Evolutionary conservation across 2,888 invertebrate genomes (phyloP).

Genomic region (Amblyteles armatorius): DNA sequence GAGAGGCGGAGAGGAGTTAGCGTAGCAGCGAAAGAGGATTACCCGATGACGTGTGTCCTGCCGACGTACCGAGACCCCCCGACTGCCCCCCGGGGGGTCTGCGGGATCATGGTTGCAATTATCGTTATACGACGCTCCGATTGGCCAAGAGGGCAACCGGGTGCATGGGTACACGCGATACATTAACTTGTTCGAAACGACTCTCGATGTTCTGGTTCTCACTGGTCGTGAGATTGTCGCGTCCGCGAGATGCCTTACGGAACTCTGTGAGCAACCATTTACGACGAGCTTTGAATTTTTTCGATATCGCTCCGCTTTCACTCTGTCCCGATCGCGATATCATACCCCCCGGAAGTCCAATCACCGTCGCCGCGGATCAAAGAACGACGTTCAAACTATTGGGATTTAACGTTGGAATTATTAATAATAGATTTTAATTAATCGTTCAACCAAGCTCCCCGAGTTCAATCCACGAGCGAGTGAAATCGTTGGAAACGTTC

Average conservation of each 20-base stretch:
- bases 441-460: not conserved
- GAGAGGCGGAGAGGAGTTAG: slow-evolving; percentile 17
- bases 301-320: slow-evolving; percentile 19
- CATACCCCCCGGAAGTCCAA: slow-evolving; percentile 17
- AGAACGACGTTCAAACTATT: slow-evolving; percentile 16
- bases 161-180: not conserved
- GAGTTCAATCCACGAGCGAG: not conserved
- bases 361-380: slow-evolving; percentile 15
- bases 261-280: slow-evolving; percentile 2
- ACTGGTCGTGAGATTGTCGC: slow-evolving; percentile 24
- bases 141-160: not conserved
- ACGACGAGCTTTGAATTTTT: slow-evolving; percentile 16
- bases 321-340: slow-evolving; percentile 15
- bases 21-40: slow-evolving; percentile 58
- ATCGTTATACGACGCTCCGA: slow-evolving; percentile 28
- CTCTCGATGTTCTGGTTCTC: not conserved
- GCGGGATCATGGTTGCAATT: not conserved
- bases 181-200: slow-evolving; percentile 1
- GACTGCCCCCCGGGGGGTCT: not conserved
- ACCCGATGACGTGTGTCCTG: slow-evolving; percentile 53
- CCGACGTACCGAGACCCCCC: slow-evolving; percentile 2
- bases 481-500: not conserved
- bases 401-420: not conserved
- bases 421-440: slow-evolving; percentile 44
- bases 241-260: slow-evolving; percentile 6